Evolutionary conservation across 2,797 vertebrate species (phyloP), one percentile per base, ranked within the genome.

Genomic region (Hoplostethus atlanticus): DNA sequence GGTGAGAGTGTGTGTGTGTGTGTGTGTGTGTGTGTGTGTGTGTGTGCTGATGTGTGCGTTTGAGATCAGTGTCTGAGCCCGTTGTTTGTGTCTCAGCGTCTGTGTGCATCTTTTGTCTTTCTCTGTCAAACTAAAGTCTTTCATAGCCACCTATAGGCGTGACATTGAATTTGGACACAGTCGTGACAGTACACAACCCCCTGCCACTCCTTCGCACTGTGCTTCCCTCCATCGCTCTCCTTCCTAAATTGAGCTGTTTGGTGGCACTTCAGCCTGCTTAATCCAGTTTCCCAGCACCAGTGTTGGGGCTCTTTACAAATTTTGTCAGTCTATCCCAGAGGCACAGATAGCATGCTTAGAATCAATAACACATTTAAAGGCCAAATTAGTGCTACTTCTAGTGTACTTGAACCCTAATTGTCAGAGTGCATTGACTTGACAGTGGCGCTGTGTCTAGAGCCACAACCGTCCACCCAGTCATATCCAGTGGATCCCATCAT

Each of bases 161-260:
- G 80, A 77, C 85, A 75, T 83, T 61, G 75, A 40, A 59, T 83
- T 90, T 86, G 63, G 80, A 81, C 78, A 88, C 74, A 83, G 73
- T 84, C 21, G 60, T 62, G 71, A 83, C 57, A 53, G 65, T 38
- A 71, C 82, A 85, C 70, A 57, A 51, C 58, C 80, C 64, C 60
- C 68, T 62, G 51, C 74, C 57, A 53, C 7, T 62, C 67, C 64
- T 40, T 40, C 62, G 46, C 38, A 21, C 21, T 59, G 57, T 6
- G 1, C 64, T 66, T 71, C 64, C 62, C 69, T 50, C 68, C 34
- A 46, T 69, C 73, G 46, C 50, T 70, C 65, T 70, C 77, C 46
- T 47, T 65, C 52, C 68, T 70, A 82, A 84, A 91, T 92, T 91
- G 82, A 91, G 85, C 56, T 82, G 84, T 89, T 76, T 47, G 38